Conservation (phyloP, 2,113 vertebrate species). For the Campylomormyrus numenius region DNA sequence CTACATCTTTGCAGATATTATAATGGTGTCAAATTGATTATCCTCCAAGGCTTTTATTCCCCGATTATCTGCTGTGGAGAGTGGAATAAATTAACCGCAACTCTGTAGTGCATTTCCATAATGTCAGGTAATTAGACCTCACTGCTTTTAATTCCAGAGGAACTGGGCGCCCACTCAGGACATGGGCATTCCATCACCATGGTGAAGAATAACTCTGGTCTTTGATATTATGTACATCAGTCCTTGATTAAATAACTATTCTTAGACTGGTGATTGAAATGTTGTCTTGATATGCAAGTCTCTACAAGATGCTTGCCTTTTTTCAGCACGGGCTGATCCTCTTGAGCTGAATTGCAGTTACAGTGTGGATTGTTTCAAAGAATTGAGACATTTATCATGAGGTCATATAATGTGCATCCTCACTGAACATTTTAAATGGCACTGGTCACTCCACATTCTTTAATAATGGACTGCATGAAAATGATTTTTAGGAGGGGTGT, state of each 20-base stretch:
- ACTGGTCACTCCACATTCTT: neutral
- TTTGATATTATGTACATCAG: neutral
- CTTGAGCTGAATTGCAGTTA: neutral
- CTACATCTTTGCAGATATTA: conserved; percentile 3
- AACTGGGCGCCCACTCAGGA: conserved; percentile 47
- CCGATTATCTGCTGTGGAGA: conserved; percentile 47
- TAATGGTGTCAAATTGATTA: conserved; percentile 55
- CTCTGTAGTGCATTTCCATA: conserved; percentile 59
- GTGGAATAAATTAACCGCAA: conserved; percentile 55
- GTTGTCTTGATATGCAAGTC: neutral
- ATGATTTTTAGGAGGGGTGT: neutral
- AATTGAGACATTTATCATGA: neutral
- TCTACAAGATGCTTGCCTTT: neutral
- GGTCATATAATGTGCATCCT: neutral
- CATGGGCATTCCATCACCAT: neutral
- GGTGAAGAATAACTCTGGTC: neutral
- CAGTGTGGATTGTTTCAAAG: neutral
- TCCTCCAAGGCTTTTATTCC: conserved; percentile 45
- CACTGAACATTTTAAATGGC: neutral
- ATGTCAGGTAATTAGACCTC: conserved; percentile 62
- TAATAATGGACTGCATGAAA: neutral
- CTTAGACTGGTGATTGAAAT: neutral
- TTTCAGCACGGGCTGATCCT: neutral
- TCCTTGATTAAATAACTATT: neutral
- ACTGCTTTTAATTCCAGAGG: conserved; percentile 53